These are phyloP conservation scores for Pseudococcus viburni DNA, from an alignment of 2,888 invertebrate genomes.

Conservation along the genomic window DNA sequence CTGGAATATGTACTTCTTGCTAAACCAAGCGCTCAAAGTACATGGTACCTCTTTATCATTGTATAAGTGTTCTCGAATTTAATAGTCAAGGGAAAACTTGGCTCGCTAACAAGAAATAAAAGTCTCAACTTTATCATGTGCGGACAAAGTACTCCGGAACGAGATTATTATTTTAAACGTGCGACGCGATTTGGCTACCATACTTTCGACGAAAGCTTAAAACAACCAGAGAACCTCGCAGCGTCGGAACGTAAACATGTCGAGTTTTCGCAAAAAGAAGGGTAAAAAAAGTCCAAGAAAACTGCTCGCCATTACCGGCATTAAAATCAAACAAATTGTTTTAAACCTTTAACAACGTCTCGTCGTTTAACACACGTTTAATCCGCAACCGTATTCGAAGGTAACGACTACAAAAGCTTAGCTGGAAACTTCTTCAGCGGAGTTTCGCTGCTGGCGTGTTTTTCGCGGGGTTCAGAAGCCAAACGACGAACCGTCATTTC, in stretches of 20 bases:
- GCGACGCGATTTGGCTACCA: conserved; percentile 12
- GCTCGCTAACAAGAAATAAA: conserved; percentile 55
- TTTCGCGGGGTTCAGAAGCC: neutral
- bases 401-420: neutral
- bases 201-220: neutral
- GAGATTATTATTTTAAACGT: conserved; percentile 53
- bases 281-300: neutral
- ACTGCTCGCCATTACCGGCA: neutral
- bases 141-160: conserved; percentile 20
- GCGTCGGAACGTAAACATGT: neutral
- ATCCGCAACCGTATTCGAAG: neutral
- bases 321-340: neutral
- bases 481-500: neutral
- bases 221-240: neutral
- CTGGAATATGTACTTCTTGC: conserved; percentile 14
- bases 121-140: conserved; percentile 51
- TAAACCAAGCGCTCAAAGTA: conserved; percentile 47
- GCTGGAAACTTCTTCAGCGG: neutral
- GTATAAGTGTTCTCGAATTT: conserved; percentile 56
- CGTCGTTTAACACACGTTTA: too few species aligned
- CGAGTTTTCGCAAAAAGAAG: neutral
- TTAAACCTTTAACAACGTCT: too few species aligned
- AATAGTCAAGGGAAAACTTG: conserved; percentile 46
- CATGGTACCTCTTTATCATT: conserved; percentile 56
- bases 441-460: neutral